Evolutionary conservation across 2,888 invertebrate genomes (phyloP), one percentile per base, ranked within the genome.

Genomic region (Drosophila barbarae): DNA sequence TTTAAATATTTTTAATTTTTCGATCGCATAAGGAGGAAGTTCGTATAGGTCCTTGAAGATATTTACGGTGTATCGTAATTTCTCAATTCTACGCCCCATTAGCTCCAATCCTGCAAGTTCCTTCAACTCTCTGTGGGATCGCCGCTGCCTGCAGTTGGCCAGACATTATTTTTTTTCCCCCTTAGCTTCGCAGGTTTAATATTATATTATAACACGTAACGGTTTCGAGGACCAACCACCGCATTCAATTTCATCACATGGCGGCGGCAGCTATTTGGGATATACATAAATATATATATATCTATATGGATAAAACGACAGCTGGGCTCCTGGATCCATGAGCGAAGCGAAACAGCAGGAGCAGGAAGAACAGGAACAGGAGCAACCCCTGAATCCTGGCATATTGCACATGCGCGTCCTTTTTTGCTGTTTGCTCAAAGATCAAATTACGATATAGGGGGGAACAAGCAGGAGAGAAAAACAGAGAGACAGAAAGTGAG

Each of bases 401-500:
- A 77, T 84, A 77, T 77, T 84, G 77, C 77, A 77, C 77, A 81
- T 76, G 71, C 77, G 80, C 85, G 85, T 77, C 83, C 83, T 84
- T 82, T 82, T 82, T 47, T 32, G 69, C 74, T 71, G 77, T 64
- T 67, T 78, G 83, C 83, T 63, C 73, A 60, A 63, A 73, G 77
- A 85, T 77, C 77, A 71, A 77, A 85, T 77, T 77, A 74, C 77
- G 80, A 83, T 71, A 85, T 63, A 35, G 41, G 61, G 49, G n/a
- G n/a, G 21, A 23, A 34, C 4, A 42, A 69, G n/a, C 10, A 28
- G 28, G 57, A 21, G 3, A 42, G 41, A 23, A 5, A 10, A 6
- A 36, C 28, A 10, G 15, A 7, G 8, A 18, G 2, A 18, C 18
- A 18, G 18, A 18, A 18, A 15, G 26, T 21, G 12, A 3, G 18